Conservation (phyloP, 2,113 vertebrate genomes). For the Lepus europaeus region DNA sequence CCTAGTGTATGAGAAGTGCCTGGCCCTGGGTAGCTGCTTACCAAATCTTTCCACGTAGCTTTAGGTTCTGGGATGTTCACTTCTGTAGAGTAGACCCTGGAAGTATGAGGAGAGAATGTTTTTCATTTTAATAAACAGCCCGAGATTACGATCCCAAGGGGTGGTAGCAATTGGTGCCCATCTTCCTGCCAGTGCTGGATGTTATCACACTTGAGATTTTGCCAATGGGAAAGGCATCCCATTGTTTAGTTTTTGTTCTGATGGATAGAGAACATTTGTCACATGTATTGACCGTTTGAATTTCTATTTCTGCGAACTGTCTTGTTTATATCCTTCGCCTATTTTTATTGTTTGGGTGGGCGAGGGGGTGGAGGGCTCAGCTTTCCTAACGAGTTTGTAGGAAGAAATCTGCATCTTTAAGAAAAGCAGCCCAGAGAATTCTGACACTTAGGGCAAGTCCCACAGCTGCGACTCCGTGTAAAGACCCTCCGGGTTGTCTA, state of each 20-base stretch:
- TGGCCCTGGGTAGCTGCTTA: not conserved
- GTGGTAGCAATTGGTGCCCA: not conserved
- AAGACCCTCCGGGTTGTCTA: not conserved
- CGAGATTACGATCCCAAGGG: conserved; percentile 54
- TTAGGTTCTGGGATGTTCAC: not conserved
- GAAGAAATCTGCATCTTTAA: not conserved
- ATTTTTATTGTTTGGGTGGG: not conserved
- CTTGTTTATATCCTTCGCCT: not conserved
- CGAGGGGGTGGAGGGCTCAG: not conserved
- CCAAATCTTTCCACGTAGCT: not conserved
- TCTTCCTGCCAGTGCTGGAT: conserved; percentile 31
- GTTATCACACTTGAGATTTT: conserved; percentile 14
- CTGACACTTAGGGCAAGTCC: not conserved
- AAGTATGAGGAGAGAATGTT: not conserved
- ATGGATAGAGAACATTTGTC: conserved; percentile 49
- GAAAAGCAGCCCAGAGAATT: not conserved
- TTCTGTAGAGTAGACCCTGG: not conserved
- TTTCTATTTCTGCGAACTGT: conserved; percentile 47
- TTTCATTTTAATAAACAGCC: conserved; percentile 57
- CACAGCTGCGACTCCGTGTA: too few relatives aligned
- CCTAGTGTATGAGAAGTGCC: not conserved
- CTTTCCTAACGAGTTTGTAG: conserved; percentile 12
- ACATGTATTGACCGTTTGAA: not conserved
- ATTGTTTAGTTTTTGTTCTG: conserved; percentile 66
- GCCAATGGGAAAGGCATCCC: not conserved